A percentile compares a stretch with the other conserved stretches of the same genome.
Evolutionary conservation across 2,113 vertebrate genomes (phyloP).

Genomic region (Vulpes ferrilata): DNA sequence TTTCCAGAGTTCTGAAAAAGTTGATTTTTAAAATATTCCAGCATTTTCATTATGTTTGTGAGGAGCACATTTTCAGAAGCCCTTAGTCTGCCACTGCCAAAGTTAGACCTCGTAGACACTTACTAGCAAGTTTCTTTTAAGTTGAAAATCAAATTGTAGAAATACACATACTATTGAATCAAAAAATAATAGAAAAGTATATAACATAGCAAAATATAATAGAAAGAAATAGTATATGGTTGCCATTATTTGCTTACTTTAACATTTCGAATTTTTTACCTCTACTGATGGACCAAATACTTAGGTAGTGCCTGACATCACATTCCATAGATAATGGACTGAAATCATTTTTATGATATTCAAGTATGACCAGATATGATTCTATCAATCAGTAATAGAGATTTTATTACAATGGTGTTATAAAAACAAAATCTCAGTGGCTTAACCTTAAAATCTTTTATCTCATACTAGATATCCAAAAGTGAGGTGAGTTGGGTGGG

Average conservation of each 20-base stretch:
- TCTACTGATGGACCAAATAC: neutral
- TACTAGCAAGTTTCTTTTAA: neutral
- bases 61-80: neutral
- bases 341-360: neutral
- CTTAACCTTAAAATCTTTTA: neutral
- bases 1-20: neutral
- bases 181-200: constrained; percentile 13
- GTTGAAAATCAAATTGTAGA: constrained; percentile 17
- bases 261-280: neutral
- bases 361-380: constrained; percentile 20
- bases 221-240: neutral
- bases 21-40: neutral
- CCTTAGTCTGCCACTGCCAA: neutral
- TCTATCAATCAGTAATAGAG: neutral
- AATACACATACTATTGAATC: neutral
- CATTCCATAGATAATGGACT: neutral
- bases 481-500: neutral
- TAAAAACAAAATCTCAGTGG: neutral
- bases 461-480: neutral
- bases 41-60: neutral
- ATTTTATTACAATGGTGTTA: neutral
- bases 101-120: neutral
- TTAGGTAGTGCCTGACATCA: neutral
- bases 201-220: neutral
- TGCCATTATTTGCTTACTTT: neutral